phyloP scores from a whole-genome alignment of 2,797 vertebrate species.

The Ficedula albicollis region DNA sequence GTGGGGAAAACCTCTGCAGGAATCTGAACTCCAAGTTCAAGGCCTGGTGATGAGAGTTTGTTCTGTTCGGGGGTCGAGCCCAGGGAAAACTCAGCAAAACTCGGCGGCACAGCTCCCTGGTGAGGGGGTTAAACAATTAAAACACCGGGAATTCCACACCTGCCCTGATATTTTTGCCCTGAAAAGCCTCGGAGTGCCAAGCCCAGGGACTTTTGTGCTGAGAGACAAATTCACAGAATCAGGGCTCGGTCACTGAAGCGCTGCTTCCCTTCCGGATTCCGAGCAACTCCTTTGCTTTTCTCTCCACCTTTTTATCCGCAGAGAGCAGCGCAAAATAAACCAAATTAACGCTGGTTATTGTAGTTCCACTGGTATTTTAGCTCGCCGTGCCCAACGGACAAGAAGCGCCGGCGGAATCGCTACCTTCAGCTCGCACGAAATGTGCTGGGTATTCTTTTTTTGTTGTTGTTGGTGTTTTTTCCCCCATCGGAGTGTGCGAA shows the following conservation, averaged over 20 bases:
- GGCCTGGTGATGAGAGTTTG: neutral
- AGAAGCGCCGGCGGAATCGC: neutral
- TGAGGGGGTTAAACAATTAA: rapidly evolving
- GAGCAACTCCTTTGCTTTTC: neutral
- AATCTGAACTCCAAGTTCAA: neutral
- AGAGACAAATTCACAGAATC: neutral
- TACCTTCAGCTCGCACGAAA: neutral
- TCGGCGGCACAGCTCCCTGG: neutral
- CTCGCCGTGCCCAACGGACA: neutral
- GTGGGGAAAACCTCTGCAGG: neutral
- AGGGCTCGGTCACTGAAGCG: neutral
- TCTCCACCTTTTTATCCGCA: neutral
- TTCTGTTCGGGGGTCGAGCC: neutral
- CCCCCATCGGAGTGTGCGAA: neutral
- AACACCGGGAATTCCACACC: neutral
- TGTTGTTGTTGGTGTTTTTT: too few relatives aligned
- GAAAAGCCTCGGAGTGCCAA: neutral
- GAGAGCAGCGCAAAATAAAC: neutral
- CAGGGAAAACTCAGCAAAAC: neutral
- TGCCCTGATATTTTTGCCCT: rapidly evolving
- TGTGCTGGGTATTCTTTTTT: rapidly evolving
- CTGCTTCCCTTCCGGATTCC: neutral
- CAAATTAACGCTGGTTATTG: neutral
- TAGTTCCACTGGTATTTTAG: neutral
- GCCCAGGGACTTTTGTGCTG: neutral